phyloP scores from a whole-genome alignment of 2,888 invertebrate species.

The Cactoblastis cactorum region DNA sequence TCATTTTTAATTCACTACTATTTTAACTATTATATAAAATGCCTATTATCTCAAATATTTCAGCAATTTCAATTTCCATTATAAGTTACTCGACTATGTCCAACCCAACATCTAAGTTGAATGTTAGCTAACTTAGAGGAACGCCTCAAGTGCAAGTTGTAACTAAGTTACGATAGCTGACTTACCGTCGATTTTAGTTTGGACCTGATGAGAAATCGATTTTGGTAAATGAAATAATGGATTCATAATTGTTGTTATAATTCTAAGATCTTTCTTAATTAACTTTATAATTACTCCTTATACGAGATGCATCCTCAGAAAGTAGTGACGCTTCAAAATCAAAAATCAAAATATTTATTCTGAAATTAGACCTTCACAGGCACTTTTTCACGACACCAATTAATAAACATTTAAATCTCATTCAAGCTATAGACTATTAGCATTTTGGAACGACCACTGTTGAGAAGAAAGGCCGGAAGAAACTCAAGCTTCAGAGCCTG shows the following conservation, averaged over 20 bases:
- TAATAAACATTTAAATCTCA: too few species aligned
- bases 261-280: background rate
- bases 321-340: too few species aligned
- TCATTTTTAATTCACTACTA: too few species aligned
- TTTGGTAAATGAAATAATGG: background rate
- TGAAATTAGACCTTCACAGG: too few species aligned
- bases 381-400: too few species aligned
- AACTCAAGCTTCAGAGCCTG: too few species aligned
- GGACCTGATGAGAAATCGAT: background rate
- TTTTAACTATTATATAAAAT: background rate
- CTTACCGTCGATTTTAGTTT: constrained; percentile 3
- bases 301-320: too few species aligned
- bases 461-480: too few species aligned
- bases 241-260: background rate
- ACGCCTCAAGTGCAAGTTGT: constrained; percentile 5
- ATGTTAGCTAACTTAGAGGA: constrained; percentile 4
- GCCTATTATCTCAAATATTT: constrained; percentile 3
- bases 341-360: too few species aligned
- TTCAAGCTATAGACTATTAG: too few species aligned
- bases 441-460: too few species aligned
- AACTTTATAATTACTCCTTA: too few species aligned
- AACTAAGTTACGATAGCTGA: constrained; percentile 8
- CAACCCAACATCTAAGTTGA: background rate
- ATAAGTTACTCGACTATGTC: constrained; percentile 5
- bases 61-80: constrained; percentile 1